Conservation (phyloP, 2,797 vertebrate species). For the Meriones psammophilus region DNA sequence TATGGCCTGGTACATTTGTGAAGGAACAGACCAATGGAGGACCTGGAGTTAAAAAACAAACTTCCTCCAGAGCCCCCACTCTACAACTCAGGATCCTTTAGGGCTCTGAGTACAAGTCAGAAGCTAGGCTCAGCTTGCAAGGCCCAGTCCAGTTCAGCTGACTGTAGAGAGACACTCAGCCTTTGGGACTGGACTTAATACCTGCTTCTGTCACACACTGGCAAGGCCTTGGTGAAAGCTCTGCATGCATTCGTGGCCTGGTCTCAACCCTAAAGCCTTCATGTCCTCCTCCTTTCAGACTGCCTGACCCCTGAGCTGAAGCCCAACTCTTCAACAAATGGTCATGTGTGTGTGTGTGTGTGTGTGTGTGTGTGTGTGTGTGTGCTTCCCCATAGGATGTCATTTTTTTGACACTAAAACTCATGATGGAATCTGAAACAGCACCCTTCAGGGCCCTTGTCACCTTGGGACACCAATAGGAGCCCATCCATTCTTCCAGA, state of each 20-base stretch:
- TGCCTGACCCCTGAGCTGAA: neutral
- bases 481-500: neutral
- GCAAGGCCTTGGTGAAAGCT: neutral
- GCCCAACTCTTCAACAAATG: no score
- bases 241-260: neutral
- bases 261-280: rapidly evolving
- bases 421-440: neutral
- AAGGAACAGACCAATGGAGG: neutral
- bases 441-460: rapidly evolving
- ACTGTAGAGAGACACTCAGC: neutral
- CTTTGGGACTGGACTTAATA: neutral
- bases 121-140: neutral
- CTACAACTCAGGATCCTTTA: neutral
- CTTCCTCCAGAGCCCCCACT: neutral
- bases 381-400: rapidly evolving
- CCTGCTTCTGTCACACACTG: no score
- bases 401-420: neutral
- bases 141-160: neutral
- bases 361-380: no score
- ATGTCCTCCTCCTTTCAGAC: neutral
- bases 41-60: neutral
- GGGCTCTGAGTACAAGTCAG: neutral
- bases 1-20: neutral
- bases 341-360: no score
- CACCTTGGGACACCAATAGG: neutral